phyloP scores from a whole-genome alignment of 2,797 vertebrate species.

The Petrocephalus schoutedeni region DNA sequence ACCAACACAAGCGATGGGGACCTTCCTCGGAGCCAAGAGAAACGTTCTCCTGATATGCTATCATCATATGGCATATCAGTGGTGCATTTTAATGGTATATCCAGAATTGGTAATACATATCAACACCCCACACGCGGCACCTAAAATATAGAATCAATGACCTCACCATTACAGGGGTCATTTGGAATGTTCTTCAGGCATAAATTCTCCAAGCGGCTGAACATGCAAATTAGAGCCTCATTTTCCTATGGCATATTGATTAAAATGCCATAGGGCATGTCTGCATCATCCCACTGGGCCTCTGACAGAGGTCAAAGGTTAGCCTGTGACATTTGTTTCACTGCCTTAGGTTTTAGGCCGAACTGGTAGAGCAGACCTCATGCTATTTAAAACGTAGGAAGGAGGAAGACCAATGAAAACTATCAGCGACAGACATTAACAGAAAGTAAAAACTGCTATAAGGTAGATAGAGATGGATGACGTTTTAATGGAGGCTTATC shows the following conservation, averaged over 20 bases:
- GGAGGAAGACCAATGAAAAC: not conserved
- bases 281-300: not conserved
- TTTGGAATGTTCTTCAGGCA: not conserved
- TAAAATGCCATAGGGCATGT: conserved; percentile 14
- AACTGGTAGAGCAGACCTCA: not conserved
- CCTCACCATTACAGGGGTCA: conserved; percentile 4
- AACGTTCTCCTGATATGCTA: not conserved
- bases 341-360: not conserved
- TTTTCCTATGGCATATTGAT: conserved; percentile 1
- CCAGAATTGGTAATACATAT: not conserved
- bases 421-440: not conserved
- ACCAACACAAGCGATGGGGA: not conserved
- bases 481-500: not conserved
- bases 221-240: conserved; percentile 11
- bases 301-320: not conserved
- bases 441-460: not conserved
- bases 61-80: not conserved
- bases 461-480: not conserved
- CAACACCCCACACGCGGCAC: not conserved
- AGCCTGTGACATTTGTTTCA: conserved; percentile 13
- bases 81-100: not conserved
- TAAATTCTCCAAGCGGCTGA: not conserved
- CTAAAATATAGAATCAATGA: conserved; percentile 9
- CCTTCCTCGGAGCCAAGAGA: not conserved
- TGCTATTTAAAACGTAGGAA: not conserved